Evolutionary conservation across 2,888 invertebrate species (phyloP), one percentile per base, ranked within the genome.

Genomic region (Pachycephus smyrnensis): DNA sequence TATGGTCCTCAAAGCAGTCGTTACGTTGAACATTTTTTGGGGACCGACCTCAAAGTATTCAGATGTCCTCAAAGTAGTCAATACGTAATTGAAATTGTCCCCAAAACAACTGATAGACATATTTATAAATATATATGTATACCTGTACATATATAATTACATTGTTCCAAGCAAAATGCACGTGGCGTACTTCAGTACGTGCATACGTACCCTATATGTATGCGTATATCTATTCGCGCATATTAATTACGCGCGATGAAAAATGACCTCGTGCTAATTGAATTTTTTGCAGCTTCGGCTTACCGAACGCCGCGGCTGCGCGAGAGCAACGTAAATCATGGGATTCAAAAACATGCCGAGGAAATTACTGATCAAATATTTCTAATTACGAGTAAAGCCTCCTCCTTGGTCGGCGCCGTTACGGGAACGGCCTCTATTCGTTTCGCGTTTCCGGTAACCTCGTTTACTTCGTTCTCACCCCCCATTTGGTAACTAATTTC

Each of bases 241-340:
- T 71, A 71, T 71, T 71, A 71, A 71, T 71, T 71, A 33, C 71
- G 31, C 31, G 9, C 71, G 71, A 31, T 71, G 71, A 71, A 71
- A 71, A 71, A 71, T 71, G 71, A 31, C 23, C 31, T 71, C 71
- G 31, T 31, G 71, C 71, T 71, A 71, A 71, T 71, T 71, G 71
- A 31, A 71, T 71, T 71, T 71, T 69, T 71, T 71, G 4, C 9
- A 15, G 6, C 33, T 31, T 11, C 33, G 31, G 31, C 33, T 71
- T 71, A 32, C 31, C 55, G 9, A 55, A 55, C 23, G 23, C 12
- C 71, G 12, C 71, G 33, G 32, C 23, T 71, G 12, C 71, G 71
- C 4, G 31, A 15, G 31, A 71, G 6, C 12, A 9, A 31, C 31
- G 71, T 71, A 31, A 71, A 71, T 71, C 71, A 71, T 33, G 31